A percentile compares a stretch with the other conserved stretches of the same genome.
Evolutionary conservation across 2,797 vertebrate genomes (phyloP).

Genomic region (Rhinogobio ventralis): DNA sequence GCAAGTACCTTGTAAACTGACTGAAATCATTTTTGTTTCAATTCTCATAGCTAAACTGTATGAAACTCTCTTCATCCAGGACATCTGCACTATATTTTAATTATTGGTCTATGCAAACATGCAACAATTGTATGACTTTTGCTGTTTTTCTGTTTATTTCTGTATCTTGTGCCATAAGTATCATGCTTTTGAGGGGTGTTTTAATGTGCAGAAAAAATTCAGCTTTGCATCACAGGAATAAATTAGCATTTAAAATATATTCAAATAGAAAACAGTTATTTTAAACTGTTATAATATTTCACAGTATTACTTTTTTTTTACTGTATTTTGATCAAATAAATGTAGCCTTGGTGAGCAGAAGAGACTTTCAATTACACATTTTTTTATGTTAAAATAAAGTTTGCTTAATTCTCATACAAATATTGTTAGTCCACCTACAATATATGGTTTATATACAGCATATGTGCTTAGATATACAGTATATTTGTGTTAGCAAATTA

Average conservation of each 20-base stretch:
- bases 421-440: neutral
- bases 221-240: neutral
- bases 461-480: neutral
- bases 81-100: neutral
- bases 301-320: neutral
- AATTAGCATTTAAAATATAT: neutral
- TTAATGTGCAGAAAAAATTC: neutral
- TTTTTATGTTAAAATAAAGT: no score
- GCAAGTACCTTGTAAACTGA: slow-evolving; percentile 76
- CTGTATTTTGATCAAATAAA: neutral
- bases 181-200: neutral
- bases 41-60: neutral
- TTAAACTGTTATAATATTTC: neutral
- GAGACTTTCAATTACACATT: no score
- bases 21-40: neutral
- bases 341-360: neutral
- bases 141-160: no score
- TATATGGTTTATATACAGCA: neutral
- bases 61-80: neutral
- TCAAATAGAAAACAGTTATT: neutral
- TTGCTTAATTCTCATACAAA: no score
- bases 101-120: neutral
- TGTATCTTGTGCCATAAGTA: neutral
- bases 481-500: neutral
- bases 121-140: neutral